Conservation (phyloP, 2,888 invertebrate species). For the Pharmacophagus antenor region DNA sequence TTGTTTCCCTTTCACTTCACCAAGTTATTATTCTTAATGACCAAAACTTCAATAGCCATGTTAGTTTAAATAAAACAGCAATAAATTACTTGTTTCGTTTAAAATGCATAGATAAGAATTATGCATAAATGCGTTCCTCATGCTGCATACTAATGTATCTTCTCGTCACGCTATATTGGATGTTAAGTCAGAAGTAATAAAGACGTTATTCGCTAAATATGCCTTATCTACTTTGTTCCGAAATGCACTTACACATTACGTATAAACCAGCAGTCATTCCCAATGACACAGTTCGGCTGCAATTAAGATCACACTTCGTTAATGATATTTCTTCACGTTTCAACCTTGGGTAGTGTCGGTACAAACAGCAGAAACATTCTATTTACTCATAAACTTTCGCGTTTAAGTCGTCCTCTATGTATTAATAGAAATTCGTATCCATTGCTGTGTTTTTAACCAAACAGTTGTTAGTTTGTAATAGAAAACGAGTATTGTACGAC, state of each 20-base stretch:
- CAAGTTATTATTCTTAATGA: not conserved
- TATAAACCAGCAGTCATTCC: conserved; percentile 18
- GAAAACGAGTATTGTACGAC: conserved; percentile 11
- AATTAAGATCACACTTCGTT: conserved; percentile 51
- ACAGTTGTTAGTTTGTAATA: not conserved
- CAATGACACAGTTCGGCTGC: conserved; percentile 36
- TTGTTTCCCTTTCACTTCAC: not conserved
- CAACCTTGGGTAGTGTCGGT: conserved; percentile 43
- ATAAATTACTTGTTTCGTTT: conserved; percentile 19
- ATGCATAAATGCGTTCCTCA: conserved; percentile 26
- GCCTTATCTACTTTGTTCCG: conserved; percentile 13
- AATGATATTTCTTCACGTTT: conserved; percentile 48
- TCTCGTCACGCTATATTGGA: conserved; percentile 5
- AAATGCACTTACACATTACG: conserved; percentile 27
- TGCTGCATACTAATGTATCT: conserved; percentile 4
- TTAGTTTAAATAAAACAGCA: conserved; percentile 16
- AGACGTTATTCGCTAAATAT: conserved; percentile 1
- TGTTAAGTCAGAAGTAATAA: conserved; percentile 3
- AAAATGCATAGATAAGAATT: conserved; percentile 24
- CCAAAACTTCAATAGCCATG: conserved; percentile 4
- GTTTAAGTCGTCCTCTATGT: conserved; percentile 1
- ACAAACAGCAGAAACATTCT: conserved; percentile 37
- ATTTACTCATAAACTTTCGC: conserved; percentile 31
- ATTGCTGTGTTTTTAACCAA: conserved; percentile 9
- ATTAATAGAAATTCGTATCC: not conserved